phyloP scores from a whole-genome alignment of 2,113 vertebrate genomes.

The Coregonus clupeaformis region DNA sequence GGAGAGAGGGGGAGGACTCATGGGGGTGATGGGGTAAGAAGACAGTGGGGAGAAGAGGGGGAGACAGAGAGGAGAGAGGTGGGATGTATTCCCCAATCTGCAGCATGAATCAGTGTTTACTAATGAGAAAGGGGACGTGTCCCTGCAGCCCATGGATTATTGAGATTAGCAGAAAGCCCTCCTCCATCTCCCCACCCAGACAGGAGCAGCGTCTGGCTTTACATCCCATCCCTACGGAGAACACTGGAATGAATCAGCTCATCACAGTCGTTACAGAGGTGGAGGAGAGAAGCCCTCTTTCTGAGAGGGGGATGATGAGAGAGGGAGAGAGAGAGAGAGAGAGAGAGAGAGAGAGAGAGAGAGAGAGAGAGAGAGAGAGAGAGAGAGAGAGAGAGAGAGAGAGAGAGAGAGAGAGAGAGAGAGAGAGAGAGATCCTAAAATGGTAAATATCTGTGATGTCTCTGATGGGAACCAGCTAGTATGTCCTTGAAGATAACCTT shows the following conservation, averaged over 20 bases:
- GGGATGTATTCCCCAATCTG: conserved; percentile 31
- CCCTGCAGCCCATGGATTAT: conserved; percentile 57
- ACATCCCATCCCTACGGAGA: conserved; percentile 69
- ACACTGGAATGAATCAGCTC: conserved; percentile 68
- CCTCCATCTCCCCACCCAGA: conserved; percentile 42
- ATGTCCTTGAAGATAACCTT: conserved; percentile 48
- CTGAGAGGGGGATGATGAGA: conserved; percentile 18
- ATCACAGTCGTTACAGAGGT: conserved; percentile 61
- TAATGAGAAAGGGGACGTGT: conserved; percentile 54
- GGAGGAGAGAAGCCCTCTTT: conserved; percentile 57
- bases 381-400: neutral
- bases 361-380: neutral
- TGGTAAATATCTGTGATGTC: conserved; percentile 25
- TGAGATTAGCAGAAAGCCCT: conserved; percentile 51
- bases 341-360: neutral
- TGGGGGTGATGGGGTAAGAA: conserved; percentile 15
- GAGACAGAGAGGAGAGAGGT: conserved; percentile 1
- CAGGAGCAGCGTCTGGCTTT: conserved; percentile 59
- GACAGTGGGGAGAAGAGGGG: conserved; percentile 21
- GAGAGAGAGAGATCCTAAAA: conserved; percentile 6
- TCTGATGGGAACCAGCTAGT: conserved; percentile 15
- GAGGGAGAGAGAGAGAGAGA: neutral
- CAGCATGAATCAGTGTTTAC: conserved; percentile 35
- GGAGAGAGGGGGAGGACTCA: conserved; percentile 12
- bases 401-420: neutral